These are phyloP conservation scores for Apis mellifera DNA, from an alignment of 1,140 invertebrate genomes.

Conservation along the genomic window DNA sequence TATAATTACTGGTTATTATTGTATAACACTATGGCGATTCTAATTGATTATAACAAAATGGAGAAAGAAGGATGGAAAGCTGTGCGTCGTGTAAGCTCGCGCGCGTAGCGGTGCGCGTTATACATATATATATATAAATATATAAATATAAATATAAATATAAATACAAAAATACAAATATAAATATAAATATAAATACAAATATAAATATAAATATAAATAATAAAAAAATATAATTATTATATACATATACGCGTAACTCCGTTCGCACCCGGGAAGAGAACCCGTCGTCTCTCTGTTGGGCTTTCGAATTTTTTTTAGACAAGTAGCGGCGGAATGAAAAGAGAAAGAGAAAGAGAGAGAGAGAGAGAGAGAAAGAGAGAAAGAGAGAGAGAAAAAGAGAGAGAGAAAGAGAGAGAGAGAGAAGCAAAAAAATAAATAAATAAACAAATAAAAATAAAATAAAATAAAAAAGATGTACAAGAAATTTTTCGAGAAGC, in stretches of 20 bases:
- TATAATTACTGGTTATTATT: slow-evolving; percentile 67
- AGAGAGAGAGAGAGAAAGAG: background rate
- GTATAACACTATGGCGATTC: slow-evolving; percentile 69
- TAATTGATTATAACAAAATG: slow-evolving; percentile 65
- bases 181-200: slow-evolving; percentile 31
- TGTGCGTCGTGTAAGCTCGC: slow-evolving; percentile 31
- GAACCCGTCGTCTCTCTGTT: slow-evolving; percentile 32
- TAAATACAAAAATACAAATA: slow-evolving; percentile 27
- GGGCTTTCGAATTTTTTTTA: slow-evolving; percentile 55
- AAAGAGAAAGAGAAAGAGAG: too few species aligned
- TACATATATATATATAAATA: slow-evolving; percentile 29
- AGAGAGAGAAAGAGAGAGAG: background rate
- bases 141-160: slow-evolving; percentile 21
- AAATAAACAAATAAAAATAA: background rate
- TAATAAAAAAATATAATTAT: slow-evolving; percentile 55
- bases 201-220: slow-evolving; percentile 36
- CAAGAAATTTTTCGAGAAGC: slow-evolving; percentile 40
- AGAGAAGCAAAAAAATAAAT: background rate
- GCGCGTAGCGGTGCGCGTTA: slow-evolving; percentile 22
- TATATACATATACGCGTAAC: slow-evolving; percentile 38
- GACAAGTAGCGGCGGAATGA: slow-evolving; percentile 9
- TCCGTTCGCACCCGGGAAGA: slow-evolving; percentile 70
- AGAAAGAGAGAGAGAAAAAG: background rate
- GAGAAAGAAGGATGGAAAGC: background rate
- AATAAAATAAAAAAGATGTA: background rate